Percentiles rank a stretch among this genome's conserved stretches.
Conservation (phyloP, 1,140 invertebrate species). For the Neodiprion fabricii region DNA sequence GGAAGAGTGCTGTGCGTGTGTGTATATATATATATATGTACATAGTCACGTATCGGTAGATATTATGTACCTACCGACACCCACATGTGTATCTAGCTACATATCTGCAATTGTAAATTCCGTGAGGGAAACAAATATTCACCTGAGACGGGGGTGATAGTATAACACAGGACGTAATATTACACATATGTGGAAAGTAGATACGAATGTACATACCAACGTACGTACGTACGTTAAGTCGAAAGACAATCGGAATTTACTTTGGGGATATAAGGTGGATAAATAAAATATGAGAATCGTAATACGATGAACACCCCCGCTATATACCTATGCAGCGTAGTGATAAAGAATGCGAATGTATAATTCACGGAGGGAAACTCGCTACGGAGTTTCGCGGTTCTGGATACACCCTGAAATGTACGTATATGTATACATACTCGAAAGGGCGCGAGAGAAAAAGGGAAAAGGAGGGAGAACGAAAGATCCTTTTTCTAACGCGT, state of each 20-base stretch:
- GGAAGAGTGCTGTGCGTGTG: too few relatives aligned
- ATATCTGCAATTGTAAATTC: too few relatives aligned
- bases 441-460: neutral
- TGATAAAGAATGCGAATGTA: neutral
- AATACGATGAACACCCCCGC: neutral
- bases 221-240: neutral
- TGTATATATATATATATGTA: too few relatives aligned
- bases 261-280: neutral
- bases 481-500: neutral
- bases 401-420: neutral
- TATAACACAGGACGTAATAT: too few relatives aligned
- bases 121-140: too few relatives aligned
- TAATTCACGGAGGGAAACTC: conserved; percentile 1
- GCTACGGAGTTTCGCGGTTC: conserved; percentile 1
- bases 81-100: too few relatives aligned
- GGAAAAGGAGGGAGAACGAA: neutral
- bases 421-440: neutral
- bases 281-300: conserved; percentile 8
- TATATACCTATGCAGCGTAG: neutral
- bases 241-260: conserved; percentile 5
- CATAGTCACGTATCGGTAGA: too few relatives aligned
- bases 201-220: too few relatives aligned
- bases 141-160: too few relatives aligned
- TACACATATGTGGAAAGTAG: too few relatives aligned
- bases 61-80: too few relatives aligned